A percentile compares a stretch with the other conserved stretches of the same genome.
phyloP scores from a whole-genome alignment of 1,140 invertebrate genomes.

The Nilaparvata lugens region DNA sequence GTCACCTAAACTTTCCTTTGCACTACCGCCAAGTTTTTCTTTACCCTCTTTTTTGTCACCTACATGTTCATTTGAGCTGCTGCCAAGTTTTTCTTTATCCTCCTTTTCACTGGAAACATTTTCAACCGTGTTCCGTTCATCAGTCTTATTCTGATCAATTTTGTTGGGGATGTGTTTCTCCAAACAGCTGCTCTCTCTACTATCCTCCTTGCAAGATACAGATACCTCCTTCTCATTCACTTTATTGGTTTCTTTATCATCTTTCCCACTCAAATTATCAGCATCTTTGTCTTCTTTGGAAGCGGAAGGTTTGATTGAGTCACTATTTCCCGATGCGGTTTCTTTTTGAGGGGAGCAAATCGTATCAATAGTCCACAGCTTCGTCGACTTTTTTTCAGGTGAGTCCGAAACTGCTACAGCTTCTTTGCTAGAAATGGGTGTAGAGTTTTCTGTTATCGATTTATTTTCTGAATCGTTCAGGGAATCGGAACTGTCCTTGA shows the following conservation, averaged over 20 bases:
- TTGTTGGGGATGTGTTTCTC: not conserved
- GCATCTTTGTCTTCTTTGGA: constrained; percentile 4
- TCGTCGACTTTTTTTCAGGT: constrained; percentile 35
- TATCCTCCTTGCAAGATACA: too few relatives aligned
- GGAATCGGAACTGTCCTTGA: too few relatives aligned
- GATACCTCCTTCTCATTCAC: too few relatives aligned
- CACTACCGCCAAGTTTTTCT: too few relatives aligned
- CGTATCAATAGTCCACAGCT: constrained; percentile 30
- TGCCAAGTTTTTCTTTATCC: constrained; percentile 34
- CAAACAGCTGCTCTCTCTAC: too few relatives aligned
- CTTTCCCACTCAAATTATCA: not conserved
- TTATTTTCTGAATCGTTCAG: too few relatives aligned
- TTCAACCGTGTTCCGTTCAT: not conserved
- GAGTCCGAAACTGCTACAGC: too few relatives aligned
- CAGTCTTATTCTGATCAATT: constrained; percentile 9
- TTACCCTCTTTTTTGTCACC: constrained; percentile 27
- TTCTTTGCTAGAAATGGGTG: too few relatives aligned
- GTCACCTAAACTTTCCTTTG: too few relatives aligned
- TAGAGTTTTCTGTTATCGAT: too few relatives aligned
- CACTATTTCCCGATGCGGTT: not conserved
- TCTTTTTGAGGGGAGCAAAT: constrained; percentile 21
- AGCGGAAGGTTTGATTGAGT: not conserved
- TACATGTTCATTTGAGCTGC: too few relatives aligned
- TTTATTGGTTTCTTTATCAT: not conserved
- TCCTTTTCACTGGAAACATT: constrained; percentile 15